A percentile compares a stretch with the other conserved stretches of the same genome.
Evolutionary conservation across 2,888 invertebrate species (phyloP).

Genomic region (Neoitamus cyanurus): DNA sequence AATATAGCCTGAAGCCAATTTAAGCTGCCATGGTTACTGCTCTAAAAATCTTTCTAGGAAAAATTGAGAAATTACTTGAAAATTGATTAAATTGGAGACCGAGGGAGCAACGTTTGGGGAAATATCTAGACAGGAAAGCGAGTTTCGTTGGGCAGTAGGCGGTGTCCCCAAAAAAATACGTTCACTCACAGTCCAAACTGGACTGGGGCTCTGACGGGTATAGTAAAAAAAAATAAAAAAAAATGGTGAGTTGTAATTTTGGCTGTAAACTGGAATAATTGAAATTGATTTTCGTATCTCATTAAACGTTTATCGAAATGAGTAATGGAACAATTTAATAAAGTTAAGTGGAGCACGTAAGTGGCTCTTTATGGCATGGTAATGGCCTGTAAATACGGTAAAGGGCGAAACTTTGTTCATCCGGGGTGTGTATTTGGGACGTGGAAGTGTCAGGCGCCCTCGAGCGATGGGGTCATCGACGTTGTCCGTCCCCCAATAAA

Average conservation of each 20-base stretch:
- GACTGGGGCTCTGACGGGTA: not conserved
- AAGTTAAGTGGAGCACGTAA: not conserved
- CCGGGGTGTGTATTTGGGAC: not conserved
- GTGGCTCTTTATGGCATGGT: not conserved
- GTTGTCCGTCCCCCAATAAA: too few species aligned
- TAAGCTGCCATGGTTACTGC: not conserved
- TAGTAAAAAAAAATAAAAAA: not conserved
- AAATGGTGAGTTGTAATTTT: not conserved
- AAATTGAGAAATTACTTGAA: not conserved
- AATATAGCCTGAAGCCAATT: not conserved
- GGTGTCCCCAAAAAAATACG: too few species aligned
- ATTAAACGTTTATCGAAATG: not conserved
- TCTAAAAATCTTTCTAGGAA: not conserved
- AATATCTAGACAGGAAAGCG: not conserved
- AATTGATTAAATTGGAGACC: not conserved
- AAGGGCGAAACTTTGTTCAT: not conserved
- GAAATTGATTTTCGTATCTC: slow-evolving; percentile 12
- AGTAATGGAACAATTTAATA: not conserved
- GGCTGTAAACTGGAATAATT: not conserved
- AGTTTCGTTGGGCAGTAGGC: not conserved
- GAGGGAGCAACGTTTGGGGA: not conserved
- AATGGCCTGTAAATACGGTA: not conserved
- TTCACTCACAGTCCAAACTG: not conserved
- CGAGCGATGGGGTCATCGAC: not conserved
- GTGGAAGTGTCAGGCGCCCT: not conserved